Evolutionary conservation across 2,113 vertebrate species (phyloP).

Genomic region (Campylomormyrus numenius): DNA sequence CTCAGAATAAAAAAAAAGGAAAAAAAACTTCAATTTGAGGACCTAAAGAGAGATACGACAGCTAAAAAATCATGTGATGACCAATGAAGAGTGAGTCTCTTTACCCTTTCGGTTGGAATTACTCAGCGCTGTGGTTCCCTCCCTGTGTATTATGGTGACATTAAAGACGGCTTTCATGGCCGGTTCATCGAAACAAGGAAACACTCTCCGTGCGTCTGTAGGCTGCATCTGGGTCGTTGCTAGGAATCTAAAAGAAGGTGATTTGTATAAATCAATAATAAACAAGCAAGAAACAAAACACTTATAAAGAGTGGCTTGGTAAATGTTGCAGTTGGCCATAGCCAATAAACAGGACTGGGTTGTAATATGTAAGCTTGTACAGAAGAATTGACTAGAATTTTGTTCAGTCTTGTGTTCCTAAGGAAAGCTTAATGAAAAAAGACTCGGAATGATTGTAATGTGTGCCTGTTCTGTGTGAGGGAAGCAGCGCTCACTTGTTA

Average conservation of each 20-base stretch:
- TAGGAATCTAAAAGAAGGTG: slow-evolving; percentile 62
- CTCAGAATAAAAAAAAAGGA: neutral
- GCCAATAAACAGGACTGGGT: neutral
- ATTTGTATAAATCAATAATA: neutral
- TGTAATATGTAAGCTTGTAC: neutral
- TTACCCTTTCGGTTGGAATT: slow-evolving; percentile 58
- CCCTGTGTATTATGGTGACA: slow-evolving; percentile 65
- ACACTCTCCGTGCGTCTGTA: slow-evolving; percentile 68
- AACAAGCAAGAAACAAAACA: neutral
- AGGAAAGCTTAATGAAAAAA: neutral
- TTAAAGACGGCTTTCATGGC: slow-evolving; percentile 81
- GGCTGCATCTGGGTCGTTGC: slow-evolving; percentile 77
- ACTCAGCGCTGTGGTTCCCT: slow-evolving; percentile 31
- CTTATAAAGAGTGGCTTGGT: neutral
- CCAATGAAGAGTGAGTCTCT: slow-evolving; percentile 16
- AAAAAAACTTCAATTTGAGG: neutral
- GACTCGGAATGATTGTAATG: neutral
- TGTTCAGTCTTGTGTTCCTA: neutral
- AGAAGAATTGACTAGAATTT: neutral
- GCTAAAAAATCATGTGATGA: neutral
- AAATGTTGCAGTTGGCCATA: neutral
- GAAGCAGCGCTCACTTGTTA: neutral
- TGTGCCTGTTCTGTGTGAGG: neutral
- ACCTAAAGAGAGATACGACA: neutral
- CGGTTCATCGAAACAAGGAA: slow-evolving; percentile 94